These are phyloP conservation scores for Anolis apletophallus DNA, from an alignment of 2,797 vertebrate genomes.

Conservation along the genomic window DNA sequence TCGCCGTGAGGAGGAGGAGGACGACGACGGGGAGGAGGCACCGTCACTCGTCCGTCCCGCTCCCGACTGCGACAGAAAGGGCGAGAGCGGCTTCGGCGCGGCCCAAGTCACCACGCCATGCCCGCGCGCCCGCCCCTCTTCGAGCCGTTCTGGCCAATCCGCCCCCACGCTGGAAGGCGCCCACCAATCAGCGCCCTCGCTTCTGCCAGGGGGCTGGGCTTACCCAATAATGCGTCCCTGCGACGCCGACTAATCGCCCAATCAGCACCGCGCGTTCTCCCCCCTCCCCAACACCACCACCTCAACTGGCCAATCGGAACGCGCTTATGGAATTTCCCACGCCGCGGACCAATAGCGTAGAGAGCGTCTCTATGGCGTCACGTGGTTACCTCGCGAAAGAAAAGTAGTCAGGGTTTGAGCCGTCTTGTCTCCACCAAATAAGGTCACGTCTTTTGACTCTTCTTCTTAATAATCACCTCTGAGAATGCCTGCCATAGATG, in stretches of 20 bases:
- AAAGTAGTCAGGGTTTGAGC: background rate
- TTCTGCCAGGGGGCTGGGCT: background rate
- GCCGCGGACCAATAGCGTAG: fast-evolving
- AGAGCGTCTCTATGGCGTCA: slow-evolving; percentile 31
- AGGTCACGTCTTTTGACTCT: background rate
- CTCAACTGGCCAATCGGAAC: background rate
- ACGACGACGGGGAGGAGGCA: background rate
- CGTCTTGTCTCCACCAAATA: background rate
- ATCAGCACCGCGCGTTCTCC: fast-evolving
- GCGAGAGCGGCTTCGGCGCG: fast-evolving
- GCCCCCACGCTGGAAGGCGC: fast-evolving
- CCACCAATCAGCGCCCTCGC: slow-evolving; percentile 8
- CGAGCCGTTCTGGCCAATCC: slow-evolving; percentile 3
- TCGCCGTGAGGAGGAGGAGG: background rate
- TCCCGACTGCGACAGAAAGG: slow-evolving; percentile 26
- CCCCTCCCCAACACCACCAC: no score
- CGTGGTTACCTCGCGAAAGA: background rate
- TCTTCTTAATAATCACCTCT: no score
- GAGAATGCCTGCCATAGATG: no score
- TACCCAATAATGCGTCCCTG: background rate
- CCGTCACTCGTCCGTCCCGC: background rate
- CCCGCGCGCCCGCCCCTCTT: background rate
- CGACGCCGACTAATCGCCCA: background rate
- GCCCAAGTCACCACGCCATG: background rate
- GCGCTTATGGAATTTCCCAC: background rate